phyloP scores from a whole-genome alignment of 2,888 invertebrate species.

The Deilephila porcellus region DNA sequence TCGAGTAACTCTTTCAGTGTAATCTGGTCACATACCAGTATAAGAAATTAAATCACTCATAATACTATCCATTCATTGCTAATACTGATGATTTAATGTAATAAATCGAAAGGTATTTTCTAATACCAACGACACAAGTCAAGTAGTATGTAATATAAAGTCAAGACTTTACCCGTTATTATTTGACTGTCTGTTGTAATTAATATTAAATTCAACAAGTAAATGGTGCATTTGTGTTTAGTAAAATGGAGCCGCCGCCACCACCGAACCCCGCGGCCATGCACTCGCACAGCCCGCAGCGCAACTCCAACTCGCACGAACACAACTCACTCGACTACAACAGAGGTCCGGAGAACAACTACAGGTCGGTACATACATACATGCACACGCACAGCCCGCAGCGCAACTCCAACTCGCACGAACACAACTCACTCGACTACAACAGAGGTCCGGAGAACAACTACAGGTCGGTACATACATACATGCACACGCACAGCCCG shows the following conservation, averaged over 20 bases:
- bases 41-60: too few relatives aligned
- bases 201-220: too few relatives aligned
- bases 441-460: slow-evolving; percentile 67
- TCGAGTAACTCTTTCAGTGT: too few relatives aligned
- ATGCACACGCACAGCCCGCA: slow-evolving; percentile 75
- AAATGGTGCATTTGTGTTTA: slow-evolving; percentile 38
- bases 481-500: slow-evolving; percentile 70
- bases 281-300: slow-evolving; percentile 73
- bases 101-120: too few relatives aligned
- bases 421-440: slow-evolving; percentile 77
- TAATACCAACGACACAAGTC: too few relatives aligned
- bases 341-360: slow-evolving; percentile 66
- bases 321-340: slow-evolving; percentile 77
- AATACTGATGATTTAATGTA: too few relatives aligned
- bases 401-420: slow-evolving; percentile 75
- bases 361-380: slow-evolving; percentile 55
- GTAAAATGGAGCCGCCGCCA: slow-evolving; percentile 78
- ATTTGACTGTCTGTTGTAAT: too few relatives aligned
- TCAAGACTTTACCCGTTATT: too few relatives aligned
- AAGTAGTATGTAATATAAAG: too few relatives aligned
- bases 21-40: too few relatives aligned
- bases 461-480: slow-evolving; percentile 58
- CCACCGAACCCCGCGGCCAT: slow-evolving; percentile 70
- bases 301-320: slow-evolving; percentile 77
- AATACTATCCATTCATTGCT: too few relatives aligned